A percentile compares a stretch with the other conserved stretches of the same genome.
Evolutionary conservation across 2,888 invertebrate genomes (phyloP).

Genomic region (Danaus chrysippus): DNA sequence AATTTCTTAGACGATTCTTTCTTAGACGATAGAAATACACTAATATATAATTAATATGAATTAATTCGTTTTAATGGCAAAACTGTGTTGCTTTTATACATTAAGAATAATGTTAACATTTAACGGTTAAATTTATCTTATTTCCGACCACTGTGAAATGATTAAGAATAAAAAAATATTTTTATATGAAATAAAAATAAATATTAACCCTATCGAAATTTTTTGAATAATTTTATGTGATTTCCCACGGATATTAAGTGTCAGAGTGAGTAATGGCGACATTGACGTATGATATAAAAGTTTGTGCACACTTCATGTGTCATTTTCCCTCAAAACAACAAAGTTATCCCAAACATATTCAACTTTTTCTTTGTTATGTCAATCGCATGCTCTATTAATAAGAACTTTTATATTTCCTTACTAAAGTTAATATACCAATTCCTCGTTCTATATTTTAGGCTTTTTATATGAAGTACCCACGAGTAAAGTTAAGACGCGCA

Average conservation of each 20-base stretch:
- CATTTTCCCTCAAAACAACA: slow-evolving; percentile 13
- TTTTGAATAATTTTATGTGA: neutral
- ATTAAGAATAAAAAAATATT: too few relatives aligned
- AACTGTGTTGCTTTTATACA: too few relatives aligned
- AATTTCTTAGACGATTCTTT: slow-evolving; percentile 31
- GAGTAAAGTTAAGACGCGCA: slow-evolving; percentile 13
- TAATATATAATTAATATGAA: slow-evolving; percentile 28
- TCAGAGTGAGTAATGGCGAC: slow-evolving; percentile 26
- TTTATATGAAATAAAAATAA: too few relatives aligned
- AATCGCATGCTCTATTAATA: neutral
- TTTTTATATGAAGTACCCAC: neutral
- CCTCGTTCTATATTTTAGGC: neutral
- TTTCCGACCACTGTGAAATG: too few relatives aligned
- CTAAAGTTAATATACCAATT: neutral
- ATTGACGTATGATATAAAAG: slow-evolving; percentile 26
- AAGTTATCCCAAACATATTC: slow-evolving; percentile 21
- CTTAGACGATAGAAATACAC: slow-evolving; percentile 36
- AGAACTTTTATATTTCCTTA: neutral
- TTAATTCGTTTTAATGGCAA: neutral
- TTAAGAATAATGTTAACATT: too few relatives aligned
- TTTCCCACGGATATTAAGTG: slow-evolving; percentile 20
- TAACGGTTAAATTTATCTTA: too few relatives aligned
- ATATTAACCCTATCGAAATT: too few relatives aligned
- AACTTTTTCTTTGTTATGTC: slow-evolving; percentile 5
- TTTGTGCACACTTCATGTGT: slow-evolving; percentile 19